Evolutionary conservation across 2,888 invertebrate species (phyloP), one percentile per base, ranked within the genome.

Genomic region (Anorthoa munda): DNA sequence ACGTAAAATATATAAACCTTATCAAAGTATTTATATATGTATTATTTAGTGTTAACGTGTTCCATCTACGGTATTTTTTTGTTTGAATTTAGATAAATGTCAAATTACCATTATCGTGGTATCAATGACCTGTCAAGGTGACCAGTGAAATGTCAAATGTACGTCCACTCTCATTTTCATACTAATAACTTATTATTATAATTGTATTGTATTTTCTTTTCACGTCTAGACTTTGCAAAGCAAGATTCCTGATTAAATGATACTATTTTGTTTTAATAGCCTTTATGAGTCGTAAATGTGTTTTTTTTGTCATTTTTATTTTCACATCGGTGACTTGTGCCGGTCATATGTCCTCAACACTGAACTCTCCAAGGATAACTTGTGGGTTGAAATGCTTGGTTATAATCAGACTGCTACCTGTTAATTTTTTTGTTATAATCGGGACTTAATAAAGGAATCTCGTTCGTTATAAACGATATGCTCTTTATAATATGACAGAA

Each of bases 351-450:
- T 60, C 59, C 23, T 63, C 68, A 83, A 45, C 82, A 84, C 66
- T 88, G 90, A 90, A 89, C 90, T 86, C 69, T 45, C 58, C 88
- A 90, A 89, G 88, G 89, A 83, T 84, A 88, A 83, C 88, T 45
- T 15, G 75, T 75, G 21, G 61, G 80, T 75, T 78, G 58, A 77
- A 72, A 64, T 55, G 72, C 55, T 59, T 55, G 59, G 18, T n/a
- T 56, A 39, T 23, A 12, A 66, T 46, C 75, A 53, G 23, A 56
- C n/a, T n/a, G n/a, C n/a, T n/a, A n/a, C n/a, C n/a, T n/a, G n/a
- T n/a, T n/a, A n/a, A n/a, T n/a, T n/a, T n/a, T n/a, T n/a, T n/a
- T n/a, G n/a, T n/a, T n/a, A 51, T 64, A 21, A 31, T 13, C 7
- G 11, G 51, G 45, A 48, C 21, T 51, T 55, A 39, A 9, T 48